phyloP scores from a whole-genome alignment of 2,797 vertebrate genomes.

The Syngnathus rostellatus region DNA sequence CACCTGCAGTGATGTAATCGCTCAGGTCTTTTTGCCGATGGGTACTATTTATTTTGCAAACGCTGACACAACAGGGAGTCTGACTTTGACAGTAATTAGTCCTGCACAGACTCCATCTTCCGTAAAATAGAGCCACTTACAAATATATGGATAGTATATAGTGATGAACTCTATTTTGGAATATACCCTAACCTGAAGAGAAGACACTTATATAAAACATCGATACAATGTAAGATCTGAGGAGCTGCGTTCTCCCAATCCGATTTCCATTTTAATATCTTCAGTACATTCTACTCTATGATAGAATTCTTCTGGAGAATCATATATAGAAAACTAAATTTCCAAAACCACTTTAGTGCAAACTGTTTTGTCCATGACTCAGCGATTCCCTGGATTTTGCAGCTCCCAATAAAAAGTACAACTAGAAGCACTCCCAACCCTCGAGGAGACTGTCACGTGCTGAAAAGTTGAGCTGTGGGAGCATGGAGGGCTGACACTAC shows the following conservation, averaged over 20 bases:
- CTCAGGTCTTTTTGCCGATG: not conserved
- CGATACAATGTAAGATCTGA: too few relatives aligned
- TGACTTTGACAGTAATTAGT: conserved; percentile 4
- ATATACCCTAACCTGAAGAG: too few relatives aligned
- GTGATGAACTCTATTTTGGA: not conserved
- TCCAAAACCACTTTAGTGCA: not conserved
- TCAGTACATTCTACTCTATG: too few relatives aligned
- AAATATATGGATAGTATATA: not conserved
- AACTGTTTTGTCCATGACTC: not conserved
- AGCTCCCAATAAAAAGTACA: too few relatives aligned
- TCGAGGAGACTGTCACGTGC: too few relatives aligned
- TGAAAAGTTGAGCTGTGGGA: too few relatives aligned
- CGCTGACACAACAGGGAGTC: not conserved
- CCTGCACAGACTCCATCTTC: not conserved
- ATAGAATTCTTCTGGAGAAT: too few relatives aligned
- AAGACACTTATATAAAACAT: too few relatives aligned
- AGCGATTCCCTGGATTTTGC: not conserved
- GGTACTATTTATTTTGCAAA: conserved; percentile 1
- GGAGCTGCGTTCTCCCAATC: too few relatives aligned
- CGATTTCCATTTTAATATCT: too few relatives aligned
- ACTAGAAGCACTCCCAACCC: too few relatives aligned
- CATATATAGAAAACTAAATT: not conserved
- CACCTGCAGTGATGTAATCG: not conserved
- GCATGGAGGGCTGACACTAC: too few relatives aligned
- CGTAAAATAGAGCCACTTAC: not conserved